These are phyloP conservation scores for Ailuropoda melanoleuca DNA, from an alignment of 2,113 vertebrate genomes.

Conservation along the genomic window DNA sequence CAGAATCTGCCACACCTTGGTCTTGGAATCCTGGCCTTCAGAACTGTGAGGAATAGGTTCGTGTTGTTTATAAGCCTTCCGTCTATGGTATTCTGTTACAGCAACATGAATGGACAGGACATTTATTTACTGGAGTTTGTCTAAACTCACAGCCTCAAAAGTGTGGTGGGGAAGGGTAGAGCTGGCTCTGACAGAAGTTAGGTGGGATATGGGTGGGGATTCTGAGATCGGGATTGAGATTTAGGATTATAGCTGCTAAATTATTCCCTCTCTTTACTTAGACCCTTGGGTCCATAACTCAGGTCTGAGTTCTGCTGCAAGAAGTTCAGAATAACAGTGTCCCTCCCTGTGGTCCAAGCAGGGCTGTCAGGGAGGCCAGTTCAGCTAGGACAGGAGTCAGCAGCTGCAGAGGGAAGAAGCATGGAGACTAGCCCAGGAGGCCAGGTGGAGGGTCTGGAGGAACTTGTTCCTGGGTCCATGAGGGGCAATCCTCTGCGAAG, in stretches of 20 bases:
- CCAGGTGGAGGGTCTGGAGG: background rate
- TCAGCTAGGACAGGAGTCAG: too few relatives aligned
- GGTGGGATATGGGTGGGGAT: too few relatives aligned
- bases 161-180: background rate
- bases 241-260: background rate
- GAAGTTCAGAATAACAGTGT: background rate
- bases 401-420: background rate
- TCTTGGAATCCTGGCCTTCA: background rate
- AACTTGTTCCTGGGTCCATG: fast-evolving
- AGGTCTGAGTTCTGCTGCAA: background rate
- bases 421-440: too few relatives aligned
- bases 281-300: background rate
- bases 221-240: background rate
- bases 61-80: background rate
- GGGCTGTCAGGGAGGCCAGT: background rate
- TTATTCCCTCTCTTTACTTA: background rate
- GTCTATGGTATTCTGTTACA: background rate
- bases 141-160: background rate
- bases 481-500: background rate
- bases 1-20: background rate
- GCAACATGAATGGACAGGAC: background rate
- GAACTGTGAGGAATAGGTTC: background rate
- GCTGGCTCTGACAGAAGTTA: background rate
- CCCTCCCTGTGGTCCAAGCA: background rate
- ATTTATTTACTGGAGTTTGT: background rate